Evolutionary conservation across 2,888 invertebrate genomes (phyloP), one percentile per base, ranked within the genome.

Genomic region (Chorisops tibialis): DNA sequence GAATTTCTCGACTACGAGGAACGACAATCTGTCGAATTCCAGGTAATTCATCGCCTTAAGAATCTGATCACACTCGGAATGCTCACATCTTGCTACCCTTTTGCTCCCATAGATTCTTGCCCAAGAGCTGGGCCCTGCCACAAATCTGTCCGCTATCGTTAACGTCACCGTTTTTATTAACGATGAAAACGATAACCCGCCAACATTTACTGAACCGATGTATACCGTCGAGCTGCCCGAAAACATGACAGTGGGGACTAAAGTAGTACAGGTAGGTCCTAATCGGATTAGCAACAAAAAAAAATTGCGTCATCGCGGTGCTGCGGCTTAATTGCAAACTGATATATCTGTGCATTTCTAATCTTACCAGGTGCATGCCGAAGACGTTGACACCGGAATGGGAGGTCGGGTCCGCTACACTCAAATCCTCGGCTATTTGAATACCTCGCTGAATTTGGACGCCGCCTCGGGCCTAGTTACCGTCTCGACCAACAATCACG

Each of bases 161-260:
- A 87, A 87, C 65, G 87, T 93, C 0, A 87, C 87, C 1, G 89
- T 94, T 11, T 87, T 89, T 70, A 79, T 96, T 22, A 86, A 88
- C 66, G 95, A 96, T 72, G 81, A 88, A 7, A 96, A 96, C 72
- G 96, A 96, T 74, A 93, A 94, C 75, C 82, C 88, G 24, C 96
- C 96, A 1, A 80, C 85, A 63, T 96, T 96, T 73, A 79, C 85
- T 12, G 84, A 87, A 68, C 78, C 85, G 39, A 81, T 84, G 1
- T 96, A 95, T 74, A 82, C 84, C 30, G 88, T 86, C 0, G 86
- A 87, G 58, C 77, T 96, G 21, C 85, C 87, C 0, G 96, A 96
- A 77, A 90, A 92, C 73, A 86, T 89, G 41, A 87, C 87, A 19
- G 85, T 85, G 14, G 90, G 89, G 18, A 85, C 87, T 0, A 83